These are phyloP conservation scores for Acleris cristana DNA, from an alignment of 2,888 invertebrate species.

Conservation along the genomic window DNA sequence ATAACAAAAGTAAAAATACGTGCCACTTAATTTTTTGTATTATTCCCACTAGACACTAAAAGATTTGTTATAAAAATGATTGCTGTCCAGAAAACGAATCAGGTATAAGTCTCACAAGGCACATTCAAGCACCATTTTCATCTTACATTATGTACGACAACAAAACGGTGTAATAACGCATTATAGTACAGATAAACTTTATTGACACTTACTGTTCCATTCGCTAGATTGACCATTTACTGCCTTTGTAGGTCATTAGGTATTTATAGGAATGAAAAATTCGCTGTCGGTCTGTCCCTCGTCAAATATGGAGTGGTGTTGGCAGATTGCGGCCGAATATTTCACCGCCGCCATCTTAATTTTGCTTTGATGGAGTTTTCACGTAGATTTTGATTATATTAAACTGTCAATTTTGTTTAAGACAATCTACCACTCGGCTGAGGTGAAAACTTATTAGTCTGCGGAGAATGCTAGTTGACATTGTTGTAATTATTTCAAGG, in stretches of 20 bases:
- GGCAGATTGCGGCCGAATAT: constrained; percentile 29
- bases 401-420: constrained; percentile 12
- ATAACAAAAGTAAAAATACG: too few relatives aligned
- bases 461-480: too few relatives aligned
- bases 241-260: constrained; percentile 42
- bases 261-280: constrained; percentile 37
- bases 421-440: not conserved
- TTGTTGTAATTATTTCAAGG: too few relatives aligned
- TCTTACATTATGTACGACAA: constrained; percentile 13
- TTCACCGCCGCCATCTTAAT: constrained; percentile 22
- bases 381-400: constrained; percentile 17
- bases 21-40: too few relatives aligned
- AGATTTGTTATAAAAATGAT: too few relatives aligned
- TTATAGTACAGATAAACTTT: constrained; percentile 50
- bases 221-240: constrained; percentile 57
- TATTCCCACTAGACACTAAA: too few relatives aligned
- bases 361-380: constrained; percentile 11
- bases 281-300: constrained; percentile 21
- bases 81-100: too few relatives aligned
- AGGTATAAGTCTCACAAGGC: too few relatives aligned
- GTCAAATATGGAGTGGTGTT: constrained; percentile 29
- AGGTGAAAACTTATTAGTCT: not conserved
- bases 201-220: constrained; percentile 58
- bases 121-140: not conserved
- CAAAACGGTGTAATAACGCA: constrained; percentile 31